Evolutionary conservation across 2,797 vertebrate species (phyloP), one percentile per base, ranked within the genome.

Genomic region (Caiman crocodilus): DNA sequence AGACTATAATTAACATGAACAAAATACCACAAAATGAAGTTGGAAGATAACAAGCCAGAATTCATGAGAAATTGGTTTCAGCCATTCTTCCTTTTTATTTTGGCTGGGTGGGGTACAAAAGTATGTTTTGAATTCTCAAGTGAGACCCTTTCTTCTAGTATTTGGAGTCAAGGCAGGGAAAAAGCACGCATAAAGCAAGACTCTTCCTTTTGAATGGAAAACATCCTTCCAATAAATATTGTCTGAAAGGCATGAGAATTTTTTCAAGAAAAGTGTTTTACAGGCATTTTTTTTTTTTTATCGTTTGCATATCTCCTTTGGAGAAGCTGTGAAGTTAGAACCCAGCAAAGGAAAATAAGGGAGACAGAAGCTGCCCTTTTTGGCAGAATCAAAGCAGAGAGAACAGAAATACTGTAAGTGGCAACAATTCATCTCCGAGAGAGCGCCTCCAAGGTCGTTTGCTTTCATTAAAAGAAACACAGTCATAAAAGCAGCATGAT

Each of bases 281-380:
- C 91, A 96, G 96, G 93, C 88, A 79, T 97, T 92, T 94, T 50
- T 50, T 35, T 35, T 35, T 35, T 92, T 91, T 96, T 75, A 92
- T 60, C 90, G 93, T 96, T 96, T 97, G 92, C 82, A n/a, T 95
- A 95, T 94, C 91, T 96, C 80, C 81, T 76, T 92, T 17, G 55
- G 82, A 91, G 88, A 82, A 95, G 58, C 87, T 93, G 93, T 92
- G 93, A 95, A 90, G 88, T 95, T 92, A 96, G 95, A 96, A 93
- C 61, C 91, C 76, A 95, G 90, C 90, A 95, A 96, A 97, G 95
- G 94, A 97, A 96, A 98, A 95, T 89, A 96, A 96, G 84, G 83
- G 92, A 94, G 92, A 74, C 89, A 95, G 73, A 94, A 84, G 93
- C 85, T 89, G 75, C 35, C 85, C 82, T 95, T 97, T 96, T 96